phyloP scores from a whole-genome alignment of 1,140 invertebrate species.

The Pseudomyrmex concolor region DNA sequence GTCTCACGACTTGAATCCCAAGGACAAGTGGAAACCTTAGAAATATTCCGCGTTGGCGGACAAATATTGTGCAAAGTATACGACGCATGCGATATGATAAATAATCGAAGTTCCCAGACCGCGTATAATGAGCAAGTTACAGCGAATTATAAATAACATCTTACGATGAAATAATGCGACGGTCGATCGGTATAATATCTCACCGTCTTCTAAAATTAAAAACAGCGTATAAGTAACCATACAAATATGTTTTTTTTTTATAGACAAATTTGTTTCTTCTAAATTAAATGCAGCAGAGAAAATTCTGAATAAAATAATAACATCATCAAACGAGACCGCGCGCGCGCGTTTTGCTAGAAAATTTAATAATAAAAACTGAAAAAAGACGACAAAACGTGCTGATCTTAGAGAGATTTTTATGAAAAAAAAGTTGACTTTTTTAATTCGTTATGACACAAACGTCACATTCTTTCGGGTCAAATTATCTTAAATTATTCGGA shows the following conservation, averaged over 20 bases:
- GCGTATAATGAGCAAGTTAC: constrained; percentile 3
- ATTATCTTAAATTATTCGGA: neutral
- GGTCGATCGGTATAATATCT: constrained; percentile 3
- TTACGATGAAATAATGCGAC: constrained; percentile 22
- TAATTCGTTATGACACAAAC: neutral
- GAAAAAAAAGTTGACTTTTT: constrained; percentile 25
- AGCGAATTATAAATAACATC: constrained; percentile 35
- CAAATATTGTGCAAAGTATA: constrained; percentile 51
- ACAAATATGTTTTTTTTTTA: neutral
- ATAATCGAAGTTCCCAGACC: constrained; percentile 48
- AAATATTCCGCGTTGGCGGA: constrained; percentile 60
- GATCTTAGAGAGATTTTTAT: neutral
- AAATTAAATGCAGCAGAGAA: too few relatives aligned
- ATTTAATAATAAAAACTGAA: constrained; percentile 1
- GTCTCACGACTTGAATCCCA: constrained; percentile 36
- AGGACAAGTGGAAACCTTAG: constrained; percentile 50
- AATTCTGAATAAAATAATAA: too few relatives aligned
- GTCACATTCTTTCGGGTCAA: neutral
- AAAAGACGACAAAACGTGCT: neutral
- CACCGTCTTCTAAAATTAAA: constrained; percentile 15
- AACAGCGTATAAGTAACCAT: neutral
- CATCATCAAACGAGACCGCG: neutral
- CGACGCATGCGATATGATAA: constrained; percentile 22
- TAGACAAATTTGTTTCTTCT: too few relatives aligned
- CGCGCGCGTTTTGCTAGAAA: neutral